Conservation (phyloP, 2,797 vertebrate genomes). For the Halcyon smyrnensis region DNA sequence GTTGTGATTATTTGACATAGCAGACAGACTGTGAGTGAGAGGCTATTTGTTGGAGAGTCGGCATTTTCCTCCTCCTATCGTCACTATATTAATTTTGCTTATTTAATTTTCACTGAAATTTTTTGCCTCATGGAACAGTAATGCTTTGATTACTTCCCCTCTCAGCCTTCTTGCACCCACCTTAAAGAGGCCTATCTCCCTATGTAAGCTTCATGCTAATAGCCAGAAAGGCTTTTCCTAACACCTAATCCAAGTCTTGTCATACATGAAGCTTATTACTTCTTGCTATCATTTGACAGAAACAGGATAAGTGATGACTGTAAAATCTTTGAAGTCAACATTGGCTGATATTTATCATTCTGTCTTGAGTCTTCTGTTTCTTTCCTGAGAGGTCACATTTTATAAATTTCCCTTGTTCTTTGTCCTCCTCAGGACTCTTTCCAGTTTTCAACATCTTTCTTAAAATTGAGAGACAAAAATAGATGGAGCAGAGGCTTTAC, state of each 20-base stretch:
- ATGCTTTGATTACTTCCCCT: not conserved
- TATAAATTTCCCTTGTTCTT: constrained; percentile 51
- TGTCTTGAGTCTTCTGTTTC: constrained; percentile 43
- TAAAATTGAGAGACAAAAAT: constrained; percentile 43
- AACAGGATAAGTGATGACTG: constrained; percentile 32
- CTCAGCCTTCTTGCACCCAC: not conserved
- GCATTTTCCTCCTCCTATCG: not conserved
- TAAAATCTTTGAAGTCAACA: constrained; percentile 41
- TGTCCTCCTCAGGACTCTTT: constrained; percentile 46
- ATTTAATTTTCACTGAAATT: not conserved
- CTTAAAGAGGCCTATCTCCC: not conserved
- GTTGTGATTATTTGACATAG: not conserved
- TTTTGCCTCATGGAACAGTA: not conserved
- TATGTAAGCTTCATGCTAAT: not conserved
- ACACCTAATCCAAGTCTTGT: not conserved
- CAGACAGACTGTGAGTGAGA: not conserved
- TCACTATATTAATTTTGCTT: not conserved
- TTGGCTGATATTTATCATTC: constrained; percentile 41
- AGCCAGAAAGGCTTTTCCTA: not conserved
- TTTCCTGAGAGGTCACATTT: constrained; percentile 51
- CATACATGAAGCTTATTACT: constrained; percentile 42
- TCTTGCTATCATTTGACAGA: constrained; percentile 19
- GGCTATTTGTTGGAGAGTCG: not conserved
- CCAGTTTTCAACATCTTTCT: constrained; percentile 55
- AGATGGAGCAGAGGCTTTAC: constrained; percentile 43